Evolutionary conservation across 2,888 invertebrate species (phyloP), one percentile per base, ranked within the genome.

Genomic region (Dendrolimus houi): DNA sequence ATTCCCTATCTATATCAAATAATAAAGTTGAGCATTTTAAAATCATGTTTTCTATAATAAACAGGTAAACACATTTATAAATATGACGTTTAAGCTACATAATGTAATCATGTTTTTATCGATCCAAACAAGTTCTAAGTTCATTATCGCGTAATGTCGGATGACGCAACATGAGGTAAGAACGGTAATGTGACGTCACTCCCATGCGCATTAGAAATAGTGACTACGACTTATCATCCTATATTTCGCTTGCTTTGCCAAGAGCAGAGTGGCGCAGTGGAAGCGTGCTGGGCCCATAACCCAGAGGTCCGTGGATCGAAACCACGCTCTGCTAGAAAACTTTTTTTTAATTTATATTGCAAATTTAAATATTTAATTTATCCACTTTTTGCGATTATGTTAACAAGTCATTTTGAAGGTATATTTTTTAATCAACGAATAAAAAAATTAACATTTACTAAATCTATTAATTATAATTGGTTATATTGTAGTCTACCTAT

Each of bases 301-400:
- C 94, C 95, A 95, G 95, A 95, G 95, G 94, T 95, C 95, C 95
- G 95, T 95, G 94, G 94, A 94, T 94, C 94, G 95, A 95, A 94
- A 94, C 94, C 94, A 94, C 94, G 94, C 94, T 93, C 93, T 93
- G 93, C 93, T 93, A 93, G 29, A 40, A 57, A 58, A 29, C 3
- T 41, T 64, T 70, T 75, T 74, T 72, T 67, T 1, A 17, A 29
- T 3, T 29, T 29, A 29, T 29, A 29, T 29, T 29, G 29, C 29
- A 14, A 14, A 14, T 14, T 14, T 14, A 1, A 14, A n/a, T n/a
- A n/a, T n/a, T n/a, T 17, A 17, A 17, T 17, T 17, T 17, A 17
- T 17, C 17, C 17, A 17, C 3, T 17, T 17, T 17, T 17, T 17
- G 17, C 1, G 29, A 29, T 6, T 3, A 29, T 29, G 29, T 29